phyloP scores from a whole-genome alignment of 1,140 invertebrate genomes.

The silkworm (Bombyx mori) region ASM3026992v2 NC_085115.1:16918001-16918500 shows the following conservation, averaged over 20 bases:
- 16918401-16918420: slow-evolving; percentile 25
- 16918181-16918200: too few species aligned
- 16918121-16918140: too few species aligned
- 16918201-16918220: slow-evolving; percentile 29
- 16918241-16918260: slow-evolving; percentile 37
- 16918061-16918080: too few species aligned
- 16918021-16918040: slow-evolving; percentile 27
- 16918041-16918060: too few species aligned
- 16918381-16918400: slow-evolving; percentile 27
- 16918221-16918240: slow-evolving; percentile 27
- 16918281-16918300: too few species aligned
- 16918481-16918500: too few species aligned
- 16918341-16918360: slow-evolving; percentile 27
- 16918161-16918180: too few species aligned
- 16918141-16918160: too few species aligned
- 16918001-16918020: slow-evolving; percentile 10
- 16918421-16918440: slow-evolving; percentile 28
- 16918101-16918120: too few species aligned
- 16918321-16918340: slow-evolving; percentile 19
- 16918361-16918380: slow-evolving; percentile 27
- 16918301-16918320: slow-evolving; percentile 29
- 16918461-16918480: too few species aligned
- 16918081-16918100: too few species aligned
- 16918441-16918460: slow-evolving; percentile 30
- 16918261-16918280: too few species aligned